Base-by-base conservation (phyloP, 1,140 invertebrate genomes). In the Anoplophora glabripennis region DNA sequence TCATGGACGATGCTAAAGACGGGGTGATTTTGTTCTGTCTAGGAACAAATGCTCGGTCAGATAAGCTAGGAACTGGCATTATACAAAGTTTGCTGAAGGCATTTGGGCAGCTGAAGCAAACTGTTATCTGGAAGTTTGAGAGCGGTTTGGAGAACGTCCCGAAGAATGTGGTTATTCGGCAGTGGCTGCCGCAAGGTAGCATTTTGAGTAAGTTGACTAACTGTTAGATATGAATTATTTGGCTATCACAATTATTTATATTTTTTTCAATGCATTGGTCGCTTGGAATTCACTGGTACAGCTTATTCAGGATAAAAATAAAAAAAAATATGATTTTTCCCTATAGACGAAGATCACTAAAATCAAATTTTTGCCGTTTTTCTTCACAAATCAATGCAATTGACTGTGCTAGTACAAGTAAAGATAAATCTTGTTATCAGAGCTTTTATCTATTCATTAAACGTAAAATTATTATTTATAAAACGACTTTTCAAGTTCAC, bases 11-110 rank as follows among this genome's bases (percentile, higher is more conserved):
- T 41, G 59, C 67, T 10, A 66, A 66, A 36, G 37, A 69, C 42
- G 69, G 67, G 3, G 61, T 69, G 2, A 61, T 71, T n/a, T 51
- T 64, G 28, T 61, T 71, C 15, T 67, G 60, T 18, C 49, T 67
- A 3, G 69, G 69, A 3, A 66, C 65, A 15, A 68, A 71, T 52
- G n/a, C 68, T 5, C 46, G 53, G 15, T 55, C 61, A 11, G 59
- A 64, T 35, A 49, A 34, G 17, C 47, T 67, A 7, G 48, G 53
- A 18, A 12, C 11, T n/a, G 45, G 58, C 5, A 52, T 54, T 14
- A 67, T 51, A 14, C 53, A 59, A 21, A 34, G 28, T 10, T 45
- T 67, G 28, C 14, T 63, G 12, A 46, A 61, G 10, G 60, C 65
- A 9, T 60, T 67, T 5, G 36, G 54, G 17, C 42, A 59, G 46